These are phyloP conservation scores for Lamellibrachia satsuma DNA, from an alignment of 2,888 invertebrate genomes.

Conservation along the genomic window DNA sequence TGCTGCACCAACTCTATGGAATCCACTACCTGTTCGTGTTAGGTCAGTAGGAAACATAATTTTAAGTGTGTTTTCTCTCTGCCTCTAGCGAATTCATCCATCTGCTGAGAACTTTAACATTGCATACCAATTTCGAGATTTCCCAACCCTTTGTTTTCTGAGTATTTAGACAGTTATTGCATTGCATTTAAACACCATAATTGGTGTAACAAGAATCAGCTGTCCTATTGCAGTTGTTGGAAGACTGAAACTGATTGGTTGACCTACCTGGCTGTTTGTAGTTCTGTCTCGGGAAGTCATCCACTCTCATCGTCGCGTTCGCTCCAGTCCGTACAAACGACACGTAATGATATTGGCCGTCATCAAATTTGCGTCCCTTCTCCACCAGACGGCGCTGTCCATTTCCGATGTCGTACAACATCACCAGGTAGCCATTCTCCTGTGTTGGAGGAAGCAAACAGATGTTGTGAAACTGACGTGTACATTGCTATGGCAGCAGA, in stretches of 20 bases:
- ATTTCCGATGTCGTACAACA: conserved; percentile 56
- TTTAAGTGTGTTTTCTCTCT: not conserved
- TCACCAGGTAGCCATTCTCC: conserved; percentile 58
- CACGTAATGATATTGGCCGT: conserved; percentile 60
- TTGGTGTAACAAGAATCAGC: not conserved
- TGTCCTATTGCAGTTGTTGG: not conserved
- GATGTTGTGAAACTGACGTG: not conserved
- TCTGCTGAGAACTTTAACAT: no score
- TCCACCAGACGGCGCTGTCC: conserved; percentile 45
- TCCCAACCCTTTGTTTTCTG: no score
- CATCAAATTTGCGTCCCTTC: conserved; percentile 48
- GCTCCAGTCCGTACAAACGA: conserved; percentile 53
- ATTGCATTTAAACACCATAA: no score
- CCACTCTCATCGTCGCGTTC: conserved; percentile 55
- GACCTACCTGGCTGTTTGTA: conserved; percentile 23
- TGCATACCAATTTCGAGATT: no score
- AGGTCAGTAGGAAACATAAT: no score
- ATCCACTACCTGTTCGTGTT: no score
- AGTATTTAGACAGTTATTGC: no score
- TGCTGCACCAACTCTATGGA: no score
- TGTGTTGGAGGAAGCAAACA: conserved; percentile 35
- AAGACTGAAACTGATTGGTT: not conserved
- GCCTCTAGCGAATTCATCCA: no score
- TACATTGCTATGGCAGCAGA: not conserved
- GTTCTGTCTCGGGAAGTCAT: conserved; percentile 40